These are phyloP conservation scores for Melitaea cinxia DNA, from an alignment of 1,140 invertebrate genomes.

Conservation along the genomic window DNA sequence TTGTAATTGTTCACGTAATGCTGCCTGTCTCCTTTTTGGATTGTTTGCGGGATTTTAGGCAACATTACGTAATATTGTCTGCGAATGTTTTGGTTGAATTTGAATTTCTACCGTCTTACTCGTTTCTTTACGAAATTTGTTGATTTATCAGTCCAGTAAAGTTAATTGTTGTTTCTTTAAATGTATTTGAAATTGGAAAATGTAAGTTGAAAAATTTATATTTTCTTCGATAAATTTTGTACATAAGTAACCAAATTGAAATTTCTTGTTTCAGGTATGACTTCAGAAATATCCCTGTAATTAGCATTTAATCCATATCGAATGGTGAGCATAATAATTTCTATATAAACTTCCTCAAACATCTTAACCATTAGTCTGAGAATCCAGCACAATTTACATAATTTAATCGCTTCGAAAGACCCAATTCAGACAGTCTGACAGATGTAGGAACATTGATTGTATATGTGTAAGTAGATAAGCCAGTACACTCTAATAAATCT, in stretches of 20 bases:
- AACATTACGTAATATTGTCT: conserved; percentile 14
- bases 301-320: conserved; percentile 20
- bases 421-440: conserved; percentile 42
- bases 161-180: background rate
- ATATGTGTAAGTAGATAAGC: conserved; percentile 28
- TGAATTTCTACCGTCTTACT: background rate
- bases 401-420: conserved; percentile 46
- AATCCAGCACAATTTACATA: conserved; percentile 48
- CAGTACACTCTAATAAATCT: conserved; percentile 12
- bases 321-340: conserved; percentile 21
- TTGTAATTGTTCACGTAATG: conserved; percentile 57
- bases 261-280: conserved; percentile 13
- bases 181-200: background rate
- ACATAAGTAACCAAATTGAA: background rate
- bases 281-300: background rate
- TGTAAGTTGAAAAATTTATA: background rate
- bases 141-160: background rate
- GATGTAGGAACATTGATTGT: conserved; percentile 34
- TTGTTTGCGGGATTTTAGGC: conserved; percentile 17
- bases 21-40: conserved; percentile 22
- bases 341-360: conserved; percentile 43
- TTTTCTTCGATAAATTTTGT: background rate
- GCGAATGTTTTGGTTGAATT: background rate
- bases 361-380: conserved; percentile 41
- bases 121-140: background rate